Percentiles rank a stretch among this genome's conserved stretches.
Evolutionary conservation across 1,140 invertebrate species (phyloP).

Genomic region (Popillia japonica): DNA sequence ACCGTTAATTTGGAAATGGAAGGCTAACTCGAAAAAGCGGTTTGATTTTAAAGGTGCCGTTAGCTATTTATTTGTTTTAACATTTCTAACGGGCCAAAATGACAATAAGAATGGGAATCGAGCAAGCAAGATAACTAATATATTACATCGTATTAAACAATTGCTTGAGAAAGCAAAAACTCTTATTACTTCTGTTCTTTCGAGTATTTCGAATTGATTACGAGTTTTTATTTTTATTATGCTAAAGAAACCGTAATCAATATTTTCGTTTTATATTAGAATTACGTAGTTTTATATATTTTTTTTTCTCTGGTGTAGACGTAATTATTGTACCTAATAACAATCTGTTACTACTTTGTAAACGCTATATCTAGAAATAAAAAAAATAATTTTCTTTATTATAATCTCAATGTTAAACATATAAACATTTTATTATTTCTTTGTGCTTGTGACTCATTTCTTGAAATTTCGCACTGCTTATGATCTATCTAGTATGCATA

Average conservation of each 20-base stretch:
- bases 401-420: background rate
- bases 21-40: background rate
- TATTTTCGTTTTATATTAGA: constrained; percentile 5
- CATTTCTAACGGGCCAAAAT: background rate
- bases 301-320: background rate
- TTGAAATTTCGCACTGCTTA: background rate
- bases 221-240: constrained; percentile 3
- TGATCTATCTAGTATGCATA: constrained; percentile 13
- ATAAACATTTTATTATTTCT: background rate
- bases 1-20: constrained; percentile 4
- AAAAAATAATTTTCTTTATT: background rate
- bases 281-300: background rate
- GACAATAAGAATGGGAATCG: constrained; percentile 26
- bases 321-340: background rate
- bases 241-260: constrained; percentile 6
- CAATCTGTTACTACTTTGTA: background rate
- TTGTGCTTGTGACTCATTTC: constrained; percentile 4
- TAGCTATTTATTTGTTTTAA: constrained; percentile 13
- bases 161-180: background rate
- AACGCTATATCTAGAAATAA: background rate
- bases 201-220: background rate
- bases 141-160: constrained; percentile 11
- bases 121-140: constrained; percentile 19
- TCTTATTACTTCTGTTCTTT: background rate
- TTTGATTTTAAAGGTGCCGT: background rate